Evolutionary conservation across 2,113 vertebrate genomes (phyloP), one percentile per base, ranked within the genome.

Genomic region (Thryonomys swinderianus): DNA sequence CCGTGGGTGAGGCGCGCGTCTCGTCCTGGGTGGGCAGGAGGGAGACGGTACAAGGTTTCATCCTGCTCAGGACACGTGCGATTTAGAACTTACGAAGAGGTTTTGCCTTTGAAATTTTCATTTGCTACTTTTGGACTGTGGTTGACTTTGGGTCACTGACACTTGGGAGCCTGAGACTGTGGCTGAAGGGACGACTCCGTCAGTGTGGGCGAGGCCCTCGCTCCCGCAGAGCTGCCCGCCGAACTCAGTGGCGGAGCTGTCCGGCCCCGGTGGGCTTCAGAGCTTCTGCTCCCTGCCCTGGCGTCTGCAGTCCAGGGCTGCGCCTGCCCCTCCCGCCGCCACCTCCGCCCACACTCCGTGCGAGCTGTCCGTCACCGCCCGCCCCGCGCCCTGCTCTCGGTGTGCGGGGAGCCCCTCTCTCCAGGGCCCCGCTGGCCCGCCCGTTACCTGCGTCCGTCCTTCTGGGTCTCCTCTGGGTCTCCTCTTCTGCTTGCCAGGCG

Each of bases 261-360:
- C 16, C 53, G 66, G 64, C 66, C 37, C 66, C 42, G 14, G 30
- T 5, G 62, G 23, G 57, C 32, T 51, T 71, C 7, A 45, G 48
- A 32, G 64, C 42, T 53, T 92, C 48, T 55, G 27, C 2, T 32
- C 71, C 48, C 81, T 61, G 48, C 42, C 51, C 6, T 8, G 0
- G 3, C 7, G 8, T 32, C n/a, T 76, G 27, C 4, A 69, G 57
- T 40, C 30, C 3, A 0, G n/a, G 7, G 10, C 45, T 51, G 34
- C 1, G 21, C 30, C 64, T 45, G 5, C 17, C 78, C 4, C 18
- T 61, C 42, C 34, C 55, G 30, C 2, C 4, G 2, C 27, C 55
- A 6, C 3, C 5, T 66, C 10, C 7, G 57, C 10, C 69, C 18
- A 9, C 71, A 34, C 42, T 32, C n/a, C 0, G 0, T 34, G 12